phyloP scores from a whole-genome alignment of 2,888 invertebrate genomes.

The Ashinkailepas kermadecensis region DNA sequence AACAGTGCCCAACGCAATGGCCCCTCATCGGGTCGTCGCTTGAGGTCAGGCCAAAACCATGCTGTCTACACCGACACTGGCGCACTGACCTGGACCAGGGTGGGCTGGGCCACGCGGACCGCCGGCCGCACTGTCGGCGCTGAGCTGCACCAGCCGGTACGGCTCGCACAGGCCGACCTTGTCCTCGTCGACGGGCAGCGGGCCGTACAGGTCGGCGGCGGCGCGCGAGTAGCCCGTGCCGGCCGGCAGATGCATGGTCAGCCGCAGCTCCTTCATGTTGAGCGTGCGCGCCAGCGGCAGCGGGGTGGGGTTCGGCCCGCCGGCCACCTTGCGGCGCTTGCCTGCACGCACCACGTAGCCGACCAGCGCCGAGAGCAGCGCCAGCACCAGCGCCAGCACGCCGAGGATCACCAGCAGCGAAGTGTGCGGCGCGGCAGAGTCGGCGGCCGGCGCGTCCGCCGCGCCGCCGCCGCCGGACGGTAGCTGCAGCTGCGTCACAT shows the following conservation, averaged over 20 bases:
- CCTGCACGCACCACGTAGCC: slow-evolving; percentile 15
- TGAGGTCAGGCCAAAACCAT: not conserved
- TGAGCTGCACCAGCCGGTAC: not conserved
- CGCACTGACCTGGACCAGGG: not conserved
- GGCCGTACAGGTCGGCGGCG: not conserved
- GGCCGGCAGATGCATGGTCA: not conserved
- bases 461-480: not conserved
- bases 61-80: not conserved
- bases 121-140: not conserved
- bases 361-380: slow-evolving; percentile 4
- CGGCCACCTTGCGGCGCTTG: not conserved
- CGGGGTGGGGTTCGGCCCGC: not conserved
- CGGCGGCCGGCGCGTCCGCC: not conserved
- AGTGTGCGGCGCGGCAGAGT: not conserved
- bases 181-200: not conserved
- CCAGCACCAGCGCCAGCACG: slow-evolving; percentile 15
- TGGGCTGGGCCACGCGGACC: not conserved
- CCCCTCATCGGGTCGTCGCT: too few relatives aligned
- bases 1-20: too few relatives aligned
- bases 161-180: slow-evolving; percentile 1
- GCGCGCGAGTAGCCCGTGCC: not conserved
- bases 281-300: slow-evolving; percentile 18
- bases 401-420: not conserved
- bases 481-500: not conserved
- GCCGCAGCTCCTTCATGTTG: slow-evolving; percentile 19